Evolutionary conservation across 2,113 vertebrate genomes (phyloP).

Genomic region (Petaurus breviceps): DNA sequence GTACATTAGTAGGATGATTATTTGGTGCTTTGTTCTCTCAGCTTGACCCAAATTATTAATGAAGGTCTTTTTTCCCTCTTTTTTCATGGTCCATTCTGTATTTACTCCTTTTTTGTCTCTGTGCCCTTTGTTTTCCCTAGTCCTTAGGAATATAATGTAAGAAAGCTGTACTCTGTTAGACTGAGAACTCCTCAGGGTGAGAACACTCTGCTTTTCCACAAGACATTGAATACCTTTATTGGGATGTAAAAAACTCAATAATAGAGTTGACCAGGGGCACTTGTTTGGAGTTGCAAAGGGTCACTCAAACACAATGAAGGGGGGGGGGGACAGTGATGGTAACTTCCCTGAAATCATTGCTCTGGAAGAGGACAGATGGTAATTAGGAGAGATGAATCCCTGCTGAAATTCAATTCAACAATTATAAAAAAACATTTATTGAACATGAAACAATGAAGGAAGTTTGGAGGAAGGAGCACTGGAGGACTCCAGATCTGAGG

Average conservation of each 20-base stretch:
- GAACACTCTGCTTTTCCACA: neutral
- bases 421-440: neutral
- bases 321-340: neutral
- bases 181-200: neutral
- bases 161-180: conserved; percentile 32
- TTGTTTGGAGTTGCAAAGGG: neutral
- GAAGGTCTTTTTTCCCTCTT: neutral
- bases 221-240: neutral
- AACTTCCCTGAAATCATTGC: neutral
- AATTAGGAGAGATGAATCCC: neutral
- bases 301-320: neutral
- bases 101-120: neutral
- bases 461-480: neutral
- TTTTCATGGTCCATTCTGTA: neutral
- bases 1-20: conserved; percentile 19
- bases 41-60: conserved; percentile 17
- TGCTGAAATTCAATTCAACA: neutral
- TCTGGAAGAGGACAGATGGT: neutral
- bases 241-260: neutral
- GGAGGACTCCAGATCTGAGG: neutral
- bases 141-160: conserved; percentile 37
- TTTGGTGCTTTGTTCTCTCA: conserved; percentile 36
- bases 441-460: neutral
- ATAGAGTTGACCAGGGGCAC: neutral
- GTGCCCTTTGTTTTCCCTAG: conserved; percentile 43